Base-by-base conservation (phyloP, 2,888 invertebrate species). In the Drosophila neotestacea region DNA sequence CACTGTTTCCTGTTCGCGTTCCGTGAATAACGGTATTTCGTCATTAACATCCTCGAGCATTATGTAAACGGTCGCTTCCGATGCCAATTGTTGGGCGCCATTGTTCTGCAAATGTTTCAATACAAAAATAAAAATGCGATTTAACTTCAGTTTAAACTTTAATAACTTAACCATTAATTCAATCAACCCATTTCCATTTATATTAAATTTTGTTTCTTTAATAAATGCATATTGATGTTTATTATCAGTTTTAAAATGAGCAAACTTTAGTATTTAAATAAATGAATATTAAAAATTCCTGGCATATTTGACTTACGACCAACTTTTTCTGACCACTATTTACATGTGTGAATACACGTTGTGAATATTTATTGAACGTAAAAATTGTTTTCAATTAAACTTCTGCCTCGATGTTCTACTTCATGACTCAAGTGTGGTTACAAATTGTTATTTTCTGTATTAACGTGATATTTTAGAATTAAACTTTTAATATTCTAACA, bases 11-110 rank as follows among this genome's bases (percentile, higher is more conserved):
- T 98, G 98, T 92, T 98, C 97, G 76, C 98, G 95, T 93, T 98
- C 98, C 68, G 98, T 98, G 93, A 99, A 98, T 78, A 98, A 94
- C 28, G 99, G 98, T 89, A 98, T 97, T 93, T 99, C 98, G 92
- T 99, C 99, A 93, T 99, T 99, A 66, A 98, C 98, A 93, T 99
- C 98, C 93, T 97, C 97, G 73, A 99, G 94, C 94, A 97, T 96
- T 89, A 98, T 97, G 93, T 95, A 96, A 79, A 98, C 97, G 39
- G 98, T 98, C 36, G 98, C 97, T 93, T 98, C 98, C 16, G 97
- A 97, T 64, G 98, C 98, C 91, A 98, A 94, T 93, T 98, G 98
- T 92, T 98, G 98, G 59, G 97, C 97, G 64, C 98, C 98, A 93
- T 98, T 98, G 93, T 98, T 98, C 98, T 98, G 91, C 22, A 92